These are phyloP conservation scores for Mastomys natalensis DNA, from an alignment of 2,113 vertebrate genomes.

Conservation along the genomic window DNA sequence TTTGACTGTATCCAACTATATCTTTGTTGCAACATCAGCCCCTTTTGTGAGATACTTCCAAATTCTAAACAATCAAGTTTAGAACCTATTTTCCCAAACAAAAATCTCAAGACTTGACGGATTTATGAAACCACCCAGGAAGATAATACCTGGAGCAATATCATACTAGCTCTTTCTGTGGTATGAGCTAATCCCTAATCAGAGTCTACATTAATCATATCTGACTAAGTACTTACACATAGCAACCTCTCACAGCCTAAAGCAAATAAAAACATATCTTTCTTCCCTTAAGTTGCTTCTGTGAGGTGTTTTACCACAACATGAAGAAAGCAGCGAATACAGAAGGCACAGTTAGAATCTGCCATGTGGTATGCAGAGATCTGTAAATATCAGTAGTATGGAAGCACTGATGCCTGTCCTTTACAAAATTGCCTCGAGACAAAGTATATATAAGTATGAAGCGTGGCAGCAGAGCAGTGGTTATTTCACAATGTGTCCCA, in stretches of 20 bases:
- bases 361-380: not conserved
- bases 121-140: not conserved
- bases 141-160: not conserved
- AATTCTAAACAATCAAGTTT: not conserved
- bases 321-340: not conserved
- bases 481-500: not conserved
- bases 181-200: not conserved
- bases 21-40: not conserved
- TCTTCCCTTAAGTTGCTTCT: not conserved
- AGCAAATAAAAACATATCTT: not conserved
- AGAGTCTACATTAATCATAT: not conserved
- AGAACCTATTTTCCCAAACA: not conserved
- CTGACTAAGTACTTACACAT: not conserved
- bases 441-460: not conserved
- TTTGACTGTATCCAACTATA: too few species aligned
- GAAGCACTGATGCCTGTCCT: not conserved
- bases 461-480: not conserved
- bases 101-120: not conserved
- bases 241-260: not conserved
- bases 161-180: not conserved
- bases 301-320: not conserved
- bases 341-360: not conserved
- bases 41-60: not conserved
- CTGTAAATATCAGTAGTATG: not conserved
- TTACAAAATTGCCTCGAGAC: not conserved